Conservation (phyloP, 2,797 vertebrate genomes). For the Oreochromis grahami region DNA sequence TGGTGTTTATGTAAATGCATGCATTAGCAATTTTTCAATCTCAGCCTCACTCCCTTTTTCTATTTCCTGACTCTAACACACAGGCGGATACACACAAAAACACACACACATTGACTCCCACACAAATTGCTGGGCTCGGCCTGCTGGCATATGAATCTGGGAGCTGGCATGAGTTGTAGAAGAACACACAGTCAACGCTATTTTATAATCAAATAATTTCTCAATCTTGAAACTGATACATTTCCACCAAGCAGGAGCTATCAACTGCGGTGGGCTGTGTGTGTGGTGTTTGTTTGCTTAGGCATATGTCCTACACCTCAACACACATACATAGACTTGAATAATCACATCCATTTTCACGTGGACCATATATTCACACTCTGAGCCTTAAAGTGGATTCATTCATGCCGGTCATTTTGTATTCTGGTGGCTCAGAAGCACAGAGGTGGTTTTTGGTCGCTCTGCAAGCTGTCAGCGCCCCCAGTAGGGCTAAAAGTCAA, state of each 20-base stretch:
- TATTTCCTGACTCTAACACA: neutral
- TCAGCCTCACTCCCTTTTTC: constrained; percentile 8
- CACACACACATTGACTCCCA: neutral
- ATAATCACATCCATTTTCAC: constrained; percentile 13
- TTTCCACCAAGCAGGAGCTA: constrained; percentile 29
- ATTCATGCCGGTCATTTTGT: constrained; percentile 39
- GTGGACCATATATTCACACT: constrained; percentile 20
- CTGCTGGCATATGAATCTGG: constrained; percentile 36
- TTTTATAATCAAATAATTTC: constrained; percentile 73
- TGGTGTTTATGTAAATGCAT: constrained; percentile 13
- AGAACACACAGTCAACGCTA: constrained; percentile 52
- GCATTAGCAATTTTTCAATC: constrained; percentile 15
- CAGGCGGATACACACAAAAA: neutral
- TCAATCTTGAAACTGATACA: constrained; percentile 62
- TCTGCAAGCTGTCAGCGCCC: constrained; percentile 44
- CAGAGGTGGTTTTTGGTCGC: neutral
- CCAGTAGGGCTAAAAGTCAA: constrained; percentile 23
- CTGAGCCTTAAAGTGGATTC: constrained; percentile 22
- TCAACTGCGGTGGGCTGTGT: constrained; percentile 57
- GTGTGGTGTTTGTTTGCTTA: constrained; percentile 65
- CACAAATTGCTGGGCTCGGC: neutral
- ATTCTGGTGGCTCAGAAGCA: neutral
- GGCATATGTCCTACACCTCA: constrained; percentile 42
- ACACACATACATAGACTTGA: neutral
- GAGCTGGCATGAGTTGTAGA: constrained; percentile 44